Percentiles rank a stretch among this genome's conserved stretches.
phyloP scores from a whole-genome alignment of 2,888 invertebrate genomes.

The Pediacus dermestoides region DNA sequence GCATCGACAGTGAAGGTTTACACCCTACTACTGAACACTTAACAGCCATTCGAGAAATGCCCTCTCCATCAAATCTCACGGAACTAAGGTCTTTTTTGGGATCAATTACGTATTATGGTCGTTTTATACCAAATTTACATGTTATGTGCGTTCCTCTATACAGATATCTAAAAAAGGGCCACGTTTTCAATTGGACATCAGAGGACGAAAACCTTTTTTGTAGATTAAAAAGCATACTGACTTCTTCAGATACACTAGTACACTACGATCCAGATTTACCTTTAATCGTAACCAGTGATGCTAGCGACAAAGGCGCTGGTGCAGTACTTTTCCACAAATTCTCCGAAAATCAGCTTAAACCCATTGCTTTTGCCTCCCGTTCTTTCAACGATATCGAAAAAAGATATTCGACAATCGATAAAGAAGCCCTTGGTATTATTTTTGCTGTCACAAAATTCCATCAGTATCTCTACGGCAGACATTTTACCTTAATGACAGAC shows the following conservation, averaged over 20 bases:
- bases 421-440: constrained; percentile 19
- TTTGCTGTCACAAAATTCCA: constrained; percentile 17
- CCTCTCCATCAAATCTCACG: constrained; percentile 13
- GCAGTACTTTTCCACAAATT: constrained; percentile 15
- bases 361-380: constrained; percentile 21
- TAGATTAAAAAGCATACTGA: constrained; percentile 16
- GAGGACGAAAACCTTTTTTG: constrained; percentile 16
- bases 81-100: constrained; percentile 21
- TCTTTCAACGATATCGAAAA: constrained; percentile 15
- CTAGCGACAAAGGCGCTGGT: constrained; percentile 13
- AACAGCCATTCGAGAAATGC: constrained; percentile 16
- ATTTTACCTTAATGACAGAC: constrained; percentile 14
- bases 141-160: constrained; percentile 19
- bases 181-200: constrained; percentile 14
- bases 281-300: constrained; percentile 16
- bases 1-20: constrained; percentile 17
- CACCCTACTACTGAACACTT: constrained; percentile 17
- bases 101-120: constrained; percentile 18
- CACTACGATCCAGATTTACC: constrained; percentile 18
- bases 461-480: constrained; percentile 13
- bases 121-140: constrained; percentile 18
- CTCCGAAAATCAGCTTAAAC: constrained; percentile 4
- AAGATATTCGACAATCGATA: constrained; percentile 18
- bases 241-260: constrained; percentile 17
- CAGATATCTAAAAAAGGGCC: constrained; percentile 16